phyloP scores from a whole-genome alignment of 2,113 vertebrate species.

The Clarias macrocephalus region DNA sequence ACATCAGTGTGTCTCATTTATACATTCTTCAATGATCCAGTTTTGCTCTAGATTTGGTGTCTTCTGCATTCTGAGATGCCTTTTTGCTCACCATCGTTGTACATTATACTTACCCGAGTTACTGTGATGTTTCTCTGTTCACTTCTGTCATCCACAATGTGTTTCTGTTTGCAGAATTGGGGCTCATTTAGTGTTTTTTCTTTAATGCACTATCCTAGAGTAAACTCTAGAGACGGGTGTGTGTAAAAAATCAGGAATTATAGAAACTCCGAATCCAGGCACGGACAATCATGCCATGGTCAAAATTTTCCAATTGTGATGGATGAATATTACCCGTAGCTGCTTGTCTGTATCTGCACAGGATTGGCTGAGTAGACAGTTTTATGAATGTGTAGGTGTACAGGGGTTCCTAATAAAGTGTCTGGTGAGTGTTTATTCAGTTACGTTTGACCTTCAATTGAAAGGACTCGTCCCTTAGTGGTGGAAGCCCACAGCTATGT shows the following conservation, averaged over 20 bases:
- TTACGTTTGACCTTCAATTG: neutral
- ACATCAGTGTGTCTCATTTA: neutral
- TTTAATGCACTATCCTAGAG: neutral
- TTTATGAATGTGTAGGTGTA: neutral
- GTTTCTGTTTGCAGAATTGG: neutral
- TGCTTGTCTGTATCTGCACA: neutral
- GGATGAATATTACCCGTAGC: neutral
- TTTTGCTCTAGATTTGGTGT: neutral
- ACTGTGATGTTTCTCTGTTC: neutral
- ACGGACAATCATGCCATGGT: neutral
- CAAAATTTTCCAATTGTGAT: neutral
- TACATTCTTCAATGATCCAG: neutral
- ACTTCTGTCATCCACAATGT: neutral
- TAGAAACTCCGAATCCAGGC: neutral
- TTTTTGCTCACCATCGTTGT: neutral
- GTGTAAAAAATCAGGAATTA: neutral
- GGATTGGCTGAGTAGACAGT: neutral
- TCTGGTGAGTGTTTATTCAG: neutral
- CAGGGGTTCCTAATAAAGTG: neutral
- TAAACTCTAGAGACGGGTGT: neutral
- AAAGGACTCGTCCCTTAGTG: neutral
- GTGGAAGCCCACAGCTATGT: neutral
- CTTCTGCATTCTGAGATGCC: neutral
- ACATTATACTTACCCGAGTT: neutral
- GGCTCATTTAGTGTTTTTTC: neutral